Evolutionary conservation across 1,140 invertebrate species (phyloP).

Genomic region (Bombus huntii): DNA sequence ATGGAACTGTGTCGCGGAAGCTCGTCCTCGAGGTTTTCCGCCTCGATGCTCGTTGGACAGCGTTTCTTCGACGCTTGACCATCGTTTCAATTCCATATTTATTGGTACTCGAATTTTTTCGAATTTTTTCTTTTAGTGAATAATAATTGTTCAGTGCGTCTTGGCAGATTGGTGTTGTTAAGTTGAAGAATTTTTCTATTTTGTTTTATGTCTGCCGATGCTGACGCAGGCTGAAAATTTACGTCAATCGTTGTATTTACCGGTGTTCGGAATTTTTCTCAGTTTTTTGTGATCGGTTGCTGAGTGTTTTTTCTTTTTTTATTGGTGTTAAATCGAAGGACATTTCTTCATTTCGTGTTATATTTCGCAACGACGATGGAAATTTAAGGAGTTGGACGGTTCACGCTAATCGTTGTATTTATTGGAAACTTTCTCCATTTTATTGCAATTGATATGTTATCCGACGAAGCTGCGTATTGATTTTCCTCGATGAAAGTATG

Average conservation of each 20-base stretch:
- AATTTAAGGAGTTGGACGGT: neutral
- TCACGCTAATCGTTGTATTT: neutral
- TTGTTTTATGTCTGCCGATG: neutral
- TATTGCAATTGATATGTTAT: neutral
- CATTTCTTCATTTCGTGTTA: no score
- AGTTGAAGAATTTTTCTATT: neutral
- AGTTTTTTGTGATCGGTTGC: neutral
- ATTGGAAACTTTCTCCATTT: no score
- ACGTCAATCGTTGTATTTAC: neutral
- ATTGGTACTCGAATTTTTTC: neutral
- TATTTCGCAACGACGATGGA: neutral
- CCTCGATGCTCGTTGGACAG: neutral
- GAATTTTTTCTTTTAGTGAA: neutral
- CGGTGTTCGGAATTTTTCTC: neutral
- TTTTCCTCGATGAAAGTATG: neutral
- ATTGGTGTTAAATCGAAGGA: neutral
- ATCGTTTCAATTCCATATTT: neutral
- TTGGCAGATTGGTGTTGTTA: neutral
- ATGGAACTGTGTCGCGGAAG: conserved; percentile 43
- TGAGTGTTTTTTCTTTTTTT: neutral
- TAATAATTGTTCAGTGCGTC: neutral
- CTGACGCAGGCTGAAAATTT: neutral
- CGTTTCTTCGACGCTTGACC: neutral
- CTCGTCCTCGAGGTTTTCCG: conserved; percentile 8
- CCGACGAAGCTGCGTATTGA: neutral